Conservation (phyloP, 2,113 vertebrate genomes). For the Larimichthys polyactis region DNA sequence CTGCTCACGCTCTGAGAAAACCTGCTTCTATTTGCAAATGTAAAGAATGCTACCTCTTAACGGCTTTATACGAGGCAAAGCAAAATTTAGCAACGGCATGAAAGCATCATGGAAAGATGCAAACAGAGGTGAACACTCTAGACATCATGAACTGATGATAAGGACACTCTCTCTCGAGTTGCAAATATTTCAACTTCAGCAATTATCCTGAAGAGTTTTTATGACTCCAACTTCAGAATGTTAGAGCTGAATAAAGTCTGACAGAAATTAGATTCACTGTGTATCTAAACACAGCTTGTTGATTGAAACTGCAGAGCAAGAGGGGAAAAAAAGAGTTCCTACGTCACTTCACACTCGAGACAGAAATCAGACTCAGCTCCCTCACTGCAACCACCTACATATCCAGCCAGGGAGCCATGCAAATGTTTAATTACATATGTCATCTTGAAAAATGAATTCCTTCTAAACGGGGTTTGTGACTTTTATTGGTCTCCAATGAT, state of each 20-base stretch:
- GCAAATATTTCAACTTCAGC: slow-evolving; percentile 17
- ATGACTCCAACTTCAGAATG: background rate
- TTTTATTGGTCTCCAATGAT: slow-evolving; percentile 3
- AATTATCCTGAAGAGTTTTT: background rate
- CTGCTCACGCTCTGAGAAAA: background rate
- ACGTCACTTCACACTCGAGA: background rate
- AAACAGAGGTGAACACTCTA: background rate
- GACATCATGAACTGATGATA: background rate
- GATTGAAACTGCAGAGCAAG: background rate
- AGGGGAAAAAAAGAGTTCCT: background rate
- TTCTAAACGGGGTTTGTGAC: background rate
- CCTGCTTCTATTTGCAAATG: slow-evolving; percentile 1
- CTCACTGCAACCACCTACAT: background rate
- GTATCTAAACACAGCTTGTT: background rate
- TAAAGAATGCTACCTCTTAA: background rate
- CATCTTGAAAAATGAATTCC: slow-evolving; percentile 12
- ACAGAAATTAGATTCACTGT: background rate
- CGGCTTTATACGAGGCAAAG: slow-evolving; percentile 2
- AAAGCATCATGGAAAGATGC: background rate
- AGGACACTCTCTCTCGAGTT: background rate
- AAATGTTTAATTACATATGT: slow-evolving; percentile 21
- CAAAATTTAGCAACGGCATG: background rate
- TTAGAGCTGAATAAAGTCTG: background rate
- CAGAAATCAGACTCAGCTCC: background rate
- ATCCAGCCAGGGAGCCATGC: slow-evolving; percentile 9